Conservation (phyloP, 2,797 vertebrate species). For the Melanotaenia nigrans region DNA sequence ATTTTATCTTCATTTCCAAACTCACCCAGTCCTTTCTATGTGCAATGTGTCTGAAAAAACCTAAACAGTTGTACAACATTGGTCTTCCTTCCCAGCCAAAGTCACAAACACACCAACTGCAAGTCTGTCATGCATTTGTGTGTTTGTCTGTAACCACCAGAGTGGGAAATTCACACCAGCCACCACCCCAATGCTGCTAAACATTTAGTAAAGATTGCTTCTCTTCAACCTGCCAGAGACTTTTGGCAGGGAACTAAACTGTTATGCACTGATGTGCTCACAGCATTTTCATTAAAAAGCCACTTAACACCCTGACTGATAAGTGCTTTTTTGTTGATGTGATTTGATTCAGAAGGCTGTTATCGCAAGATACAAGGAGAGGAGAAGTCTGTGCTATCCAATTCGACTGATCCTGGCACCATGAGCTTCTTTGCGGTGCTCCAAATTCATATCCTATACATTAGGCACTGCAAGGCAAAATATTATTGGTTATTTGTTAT, state of each 20-base stretch:
- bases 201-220: slow-evolving; percentile 25
- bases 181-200: slow-evolving; percentile 24
- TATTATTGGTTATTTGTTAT: neutral
- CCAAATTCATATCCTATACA: neutral
- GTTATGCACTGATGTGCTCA: slow-evolving; percentile 5
- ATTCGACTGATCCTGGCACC: slow-evolving; percentile 1
- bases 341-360: slow-evolving; percentile 34
- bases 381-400: slow-evolving; percentile 6
- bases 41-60: slow-evolving; percentile 20
- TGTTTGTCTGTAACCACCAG: slow-evolving; percentile 24
- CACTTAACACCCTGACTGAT: slow-evolving; percentile 23
- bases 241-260: slow-evolving; percentile 30
- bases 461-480: neutral
- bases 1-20: slow-evolving; percentile 25
- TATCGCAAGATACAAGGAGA: slow-evolving; percentile 14
- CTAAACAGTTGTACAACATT: slow-evolving; percentile 5
- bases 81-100: slow-evolving; percentile 9
- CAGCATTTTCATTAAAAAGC: slow-evolving; percentile 17
- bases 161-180: slow-evolving; percentile 29
- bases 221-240: slow-evolving; percentile 9
- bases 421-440: slow-evolving; percentile 10
- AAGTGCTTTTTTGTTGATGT: slow-evolving; percentile 26
- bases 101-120: slow-evolving; percentile 22
- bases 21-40: neutral
- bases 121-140: slow-evolving; percentile 30